A percentile compares a stretch with the other conserved stretches of the same genome.
Conservation (phyloP, 2,888 invertebrate species). For the Diloba caeruleocephala region DNA sequence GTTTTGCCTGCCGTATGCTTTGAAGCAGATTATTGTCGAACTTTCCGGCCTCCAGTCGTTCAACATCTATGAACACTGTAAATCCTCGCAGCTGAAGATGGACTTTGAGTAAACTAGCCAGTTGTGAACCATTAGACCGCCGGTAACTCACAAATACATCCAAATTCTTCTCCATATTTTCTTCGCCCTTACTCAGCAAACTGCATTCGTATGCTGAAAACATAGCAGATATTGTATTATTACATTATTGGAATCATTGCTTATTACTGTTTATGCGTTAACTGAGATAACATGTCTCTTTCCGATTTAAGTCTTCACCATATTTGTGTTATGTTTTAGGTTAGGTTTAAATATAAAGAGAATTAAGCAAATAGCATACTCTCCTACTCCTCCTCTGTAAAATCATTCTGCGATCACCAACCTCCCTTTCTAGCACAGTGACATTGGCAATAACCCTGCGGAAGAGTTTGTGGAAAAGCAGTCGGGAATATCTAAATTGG, state of each 20-base stretch:
- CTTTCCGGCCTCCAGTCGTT: conserved; percentile 99
- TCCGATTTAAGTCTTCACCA: no score
- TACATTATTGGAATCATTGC: not conserved
- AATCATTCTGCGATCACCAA: no score
- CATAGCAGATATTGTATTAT: not conserved
- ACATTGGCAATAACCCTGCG: no score
- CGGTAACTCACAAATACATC: conserved; percentile 99
- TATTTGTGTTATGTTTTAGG: no score
- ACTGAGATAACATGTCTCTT: no score
- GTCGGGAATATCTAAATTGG: no score
- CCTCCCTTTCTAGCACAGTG: no score
- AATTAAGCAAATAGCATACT: no score
- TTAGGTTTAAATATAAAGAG: no score
- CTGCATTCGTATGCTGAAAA: conserved; percentile 90
- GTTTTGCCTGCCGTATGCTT: conserved; percentile 98
- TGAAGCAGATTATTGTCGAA: conserved; percentile 99
- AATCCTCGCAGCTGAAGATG: conserved; percentile 98
- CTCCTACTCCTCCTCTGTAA: no score
- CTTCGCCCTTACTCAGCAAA: conserved; percentile 91
- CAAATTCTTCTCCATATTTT: conserved; percentile 95
- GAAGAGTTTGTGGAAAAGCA: no score
- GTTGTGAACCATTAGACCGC: conserved; percentile 98
- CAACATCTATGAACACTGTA: conserved; percentile 99
- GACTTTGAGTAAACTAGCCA: conserved; percentile 98
- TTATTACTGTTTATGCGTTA: no score